These are phyloP conservation scores for Lycodopsis pacificus DNA, from an alignment of 2,797 vertebrate species.

Conservation along the genomic window DNA sequence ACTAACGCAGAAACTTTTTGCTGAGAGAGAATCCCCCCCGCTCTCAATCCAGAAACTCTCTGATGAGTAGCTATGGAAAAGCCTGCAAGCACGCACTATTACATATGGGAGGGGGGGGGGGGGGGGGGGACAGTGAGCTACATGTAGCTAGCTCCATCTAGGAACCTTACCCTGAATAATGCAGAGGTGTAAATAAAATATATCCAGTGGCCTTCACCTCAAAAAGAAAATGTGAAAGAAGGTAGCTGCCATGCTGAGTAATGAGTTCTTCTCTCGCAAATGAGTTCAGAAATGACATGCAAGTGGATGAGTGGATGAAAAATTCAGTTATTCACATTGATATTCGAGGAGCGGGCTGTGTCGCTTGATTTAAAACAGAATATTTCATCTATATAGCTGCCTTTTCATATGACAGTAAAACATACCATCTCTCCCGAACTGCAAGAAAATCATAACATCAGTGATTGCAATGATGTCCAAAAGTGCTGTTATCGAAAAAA, in stretches of 20 bases:
- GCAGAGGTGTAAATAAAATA: slow-evolving; percentile 83
- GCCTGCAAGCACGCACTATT: slow-evolving; percentile 50
- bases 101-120: slow-evolving; percentile 26
- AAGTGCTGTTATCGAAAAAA: slow-evolving; percentile 24
- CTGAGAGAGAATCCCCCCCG: slow-evolving; percentile 31
- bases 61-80: slow-evolving; percentile 46
- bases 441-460: slow-evolving; percentile 10
- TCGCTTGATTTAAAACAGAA: slow-evolving; percentile 61
- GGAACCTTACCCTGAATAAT: slow-evolving; percentile 81
- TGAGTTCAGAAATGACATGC: slow-evolving; percentile 59
- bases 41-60: slow-evolving; percentile 32
- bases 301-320: slow-evolving; percentile 41
- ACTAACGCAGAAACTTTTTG: slow-evolving; percentile 36
- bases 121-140: slow-evolving; percentile 55
- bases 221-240: slow-evolving; percentile 62
- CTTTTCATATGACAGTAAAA: slow-evolving; percentile 44
- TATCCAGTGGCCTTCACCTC: slow-evolving; percentile 71
- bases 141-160: slow-evolving; percentile 63
- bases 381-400: slow-evolving; percentile 53
- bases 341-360: slow-evolving; percentile 38
- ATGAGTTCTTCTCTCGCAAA: slow-evolving; percentile 62
- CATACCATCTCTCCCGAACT: slow-evolving; percentile 12
- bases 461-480: slow-evolving; percentile 14
- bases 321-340: slow-evolving; percentile 64
- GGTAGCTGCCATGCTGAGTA: slow-evolving; percentile 71